A percentile compares a stretch with the other conserved stretches of the same genome.
Conservation (phyloP, 1,140 invertebrate genomes). For the Polypedilum pembai region DNA sequence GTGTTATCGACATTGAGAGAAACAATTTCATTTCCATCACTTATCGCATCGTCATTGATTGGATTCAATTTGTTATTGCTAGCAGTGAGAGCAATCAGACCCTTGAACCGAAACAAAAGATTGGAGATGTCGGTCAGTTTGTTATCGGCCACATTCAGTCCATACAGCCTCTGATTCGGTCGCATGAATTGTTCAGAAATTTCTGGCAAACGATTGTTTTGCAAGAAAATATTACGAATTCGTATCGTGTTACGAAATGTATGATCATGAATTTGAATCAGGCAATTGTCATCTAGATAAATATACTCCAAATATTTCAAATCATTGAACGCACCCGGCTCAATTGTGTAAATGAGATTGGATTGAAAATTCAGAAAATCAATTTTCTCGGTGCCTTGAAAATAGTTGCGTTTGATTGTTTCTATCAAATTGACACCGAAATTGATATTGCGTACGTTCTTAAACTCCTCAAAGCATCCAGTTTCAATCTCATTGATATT, state of each 20-base stretch:
- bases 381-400: not conserved
- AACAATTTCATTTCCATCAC: slow-evolving; percentile 23
- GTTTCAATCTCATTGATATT: not conserved
- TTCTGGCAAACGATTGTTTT: not conserved
- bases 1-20: slow-evolving; percentile 13
- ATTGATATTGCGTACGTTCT: slow-evolving; percentile 16
- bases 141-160: slow-evolving; percentile 4
- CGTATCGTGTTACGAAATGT: slow-evolving; percentile 15
- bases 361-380: slow-evolving; percentile 27
- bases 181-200: not conserved
- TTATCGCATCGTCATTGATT: slow-evolving; percentile 22
- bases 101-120: slow-evolving; percentile 5
- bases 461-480: not conserved
- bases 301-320: not conserved
- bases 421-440: slow-evolving; percentile 15
- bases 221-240: slow-evolving; percentile 12
- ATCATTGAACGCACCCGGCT: not conserved
- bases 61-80: slow-evolving; percentile 26
- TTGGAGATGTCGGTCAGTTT: not conserved
- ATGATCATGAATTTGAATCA: slow-evolving; percentile 9
- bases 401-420: slow-evolving; percentile 21
- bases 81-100: not conserved
- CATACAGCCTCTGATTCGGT: not conserved
- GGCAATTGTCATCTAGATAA: slow-evolving; percentile 17
- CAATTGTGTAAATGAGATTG: slow-evolving; percentile 4